Base-by-base conservation (phyloP, 2,888 invertebrate species). In the Meiosimyza platycephala region DNA sequence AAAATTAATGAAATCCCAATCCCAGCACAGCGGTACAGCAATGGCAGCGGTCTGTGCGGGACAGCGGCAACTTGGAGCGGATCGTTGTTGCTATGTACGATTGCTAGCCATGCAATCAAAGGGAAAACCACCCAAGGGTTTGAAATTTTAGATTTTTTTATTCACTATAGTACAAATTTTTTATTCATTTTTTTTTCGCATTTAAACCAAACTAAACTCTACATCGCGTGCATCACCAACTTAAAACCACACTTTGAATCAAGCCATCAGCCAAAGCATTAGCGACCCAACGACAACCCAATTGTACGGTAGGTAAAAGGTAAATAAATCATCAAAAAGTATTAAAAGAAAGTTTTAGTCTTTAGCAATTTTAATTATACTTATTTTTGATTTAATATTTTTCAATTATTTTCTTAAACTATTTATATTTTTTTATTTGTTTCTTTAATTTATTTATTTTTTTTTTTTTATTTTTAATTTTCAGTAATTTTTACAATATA, bases 61-160 rank as follows among this genome's bases (percentile, higher is more conserved):
- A 55, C 18, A 18, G 47, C 15, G 16, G 6, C n/a, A 22, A 6
- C 16, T 50, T 59, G 22, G 28, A 11, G 59, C 9, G 51, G 64
- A 18, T 18, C 28, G 60, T 22, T 12, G 71, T 18, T 57, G 40
- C 13, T 33, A 15, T 15, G 40, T 40, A 13, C 13, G n/a, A 15
- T 22, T 16, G 33, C 33, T 28, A 62, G 60, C 52, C 52, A 72
- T 52, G 64, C 57, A 73, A 69, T 73, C 72, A 73, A 73, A 68
- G 68, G 52, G 22, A 71, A 72, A 74, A 68, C 81, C 60, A 79
- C 82, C 82, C 82, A 83, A 83, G 83, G 81, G 81, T 82, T 80
- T 81, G 80, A 80, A 81, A 81, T 81, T 81, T 81, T 82, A 83
- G 62, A 83, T 80, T 82, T 82, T 73, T 63, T 48, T n/a, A 54